A percentile compares a stretch with the other conserved stretches of the same genome.
Conservation (phyloP, 2,113 vertebrate genomes). For the Etheostoma spectabile region DNA sequence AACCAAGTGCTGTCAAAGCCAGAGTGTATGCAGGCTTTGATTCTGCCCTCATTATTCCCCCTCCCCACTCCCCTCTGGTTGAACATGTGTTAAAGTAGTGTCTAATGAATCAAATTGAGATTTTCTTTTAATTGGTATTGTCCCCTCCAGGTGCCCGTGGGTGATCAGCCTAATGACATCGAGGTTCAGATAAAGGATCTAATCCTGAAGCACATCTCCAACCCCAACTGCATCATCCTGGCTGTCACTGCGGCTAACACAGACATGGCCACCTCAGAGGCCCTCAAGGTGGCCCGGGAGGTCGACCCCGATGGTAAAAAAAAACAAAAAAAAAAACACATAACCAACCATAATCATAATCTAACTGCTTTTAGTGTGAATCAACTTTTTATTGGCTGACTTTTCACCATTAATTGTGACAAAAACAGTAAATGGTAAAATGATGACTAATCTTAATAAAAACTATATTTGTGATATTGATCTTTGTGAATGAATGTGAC, state of each 20-base stretch:
- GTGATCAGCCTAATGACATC: slow-evolving; percentile 98
- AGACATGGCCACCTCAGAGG: slow-evolving; percentile 98
- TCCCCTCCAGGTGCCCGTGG: slow-evolving; percentile 92
- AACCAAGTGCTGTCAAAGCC: slow-evolving; percentile 10
- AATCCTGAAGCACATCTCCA: slow-evolving; percentile 96
- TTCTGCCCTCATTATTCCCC: slow-evolving; percentile 50
- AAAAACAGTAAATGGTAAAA: neutral
- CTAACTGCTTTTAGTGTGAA: neutral
- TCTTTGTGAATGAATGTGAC: neutral
- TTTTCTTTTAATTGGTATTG: slow-evolving; percentile 27
- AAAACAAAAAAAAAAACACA: neutral
- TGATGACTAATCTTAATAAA: neutral
- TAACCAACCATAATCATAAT: neutral
- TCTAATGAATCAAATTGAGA: slow-evolving; percentile 17
- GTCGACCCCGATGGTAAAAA: slow-evolving; percentile 93
- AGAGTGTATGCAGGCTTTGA: slow-evolving; percentile 24
- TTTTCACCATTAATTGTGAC: neutral
- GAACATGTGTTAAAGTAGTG: slow-evolving; percentile 29
- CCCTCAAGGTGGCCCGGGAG: slow-evolving; percentile 96
- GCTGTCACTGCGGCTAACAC: slow-evolving; percentile 98
- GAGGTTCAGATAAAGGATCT: slow-evolving; percentile 96
- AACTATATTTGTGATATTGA: neutral
- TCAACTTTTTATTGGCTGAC: neutral
- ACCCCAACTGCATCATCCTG: slow-evolving; percentile 98
- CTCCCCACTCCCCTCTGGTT: slow-evolving; percentile 9